Evolutionary conservation across 2,113 vertebrate genomes (phyloP).

Genomic region (Monopterus albus): DNA sequence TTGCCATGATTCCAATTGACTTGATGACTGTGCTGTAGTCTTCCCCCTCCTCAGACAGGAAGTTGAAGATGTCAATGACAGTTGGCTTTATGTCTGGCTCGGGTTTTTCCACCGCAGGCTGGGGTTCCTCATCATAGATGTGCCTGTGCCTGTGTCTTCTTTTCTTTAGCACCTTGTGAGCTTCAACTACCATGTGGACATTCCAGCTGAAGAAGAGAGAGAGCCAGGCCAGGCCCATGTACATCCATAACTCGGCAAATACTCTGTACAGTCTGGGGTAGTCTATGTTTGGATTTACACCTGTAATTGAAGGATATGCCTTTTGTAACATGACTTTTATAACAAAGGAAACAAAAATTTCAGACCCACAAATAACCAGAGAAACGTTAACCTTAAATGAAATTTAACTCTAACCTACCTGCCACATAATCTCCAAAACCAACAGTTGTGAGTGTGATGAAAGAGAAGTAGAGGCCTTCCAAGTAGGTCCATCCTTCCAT

Average conservation of each 20-base stretch:
- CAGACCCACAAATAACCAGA: background rate
- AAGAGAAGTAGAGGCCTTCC: constrained; percentile 95
- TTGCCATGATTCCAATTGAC: constrained; percentile 85
- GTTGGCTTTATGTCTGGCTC: constrained; percentile 47
- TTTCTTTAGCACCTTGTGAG: constrained; percentile 95
- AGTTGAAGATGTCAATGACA: constrained; percentile 92
- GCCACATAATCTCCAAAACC: constrained; percentile 98
- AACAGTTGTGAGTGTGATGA: constrained; percentile 96
- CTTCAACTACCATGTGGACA: constrained; percentile 97
- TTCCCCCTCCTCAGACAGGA: constrained; percentile 90
- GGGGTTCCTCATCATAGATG: constrained; percentile 77
- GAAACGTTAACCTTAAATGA: background rate
- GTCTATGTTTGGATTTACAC: constrained; percentile 88
- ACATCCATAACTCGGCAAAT: constrained; percentile 95
- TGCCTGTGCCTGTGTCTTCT: constrained; percentile 86
- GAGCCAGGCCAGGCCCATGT: constrained; percentile 96
- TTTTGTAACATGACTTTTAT: background rate
- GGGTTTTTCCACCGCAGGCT: constrained; percentile 35
- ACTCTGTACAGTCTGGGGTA: constrained; percentile 92
- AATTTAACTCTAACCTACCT: constrained; percentile 78
- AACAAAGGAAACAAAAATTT: background rate
- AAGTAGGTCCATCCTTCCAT: constrained; percentile 93
- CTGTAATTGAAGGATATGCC: constrained; percentile 75
- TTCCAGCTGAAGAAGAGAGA: constrained; percentile 99
- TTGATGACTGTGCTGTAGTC: constrained; percentile 95